These are phyloP conservation scores for Trichechus manatus DNA, from an alignment of 2,113 vertebrate species.

Conservation along the genomic window DNA sequence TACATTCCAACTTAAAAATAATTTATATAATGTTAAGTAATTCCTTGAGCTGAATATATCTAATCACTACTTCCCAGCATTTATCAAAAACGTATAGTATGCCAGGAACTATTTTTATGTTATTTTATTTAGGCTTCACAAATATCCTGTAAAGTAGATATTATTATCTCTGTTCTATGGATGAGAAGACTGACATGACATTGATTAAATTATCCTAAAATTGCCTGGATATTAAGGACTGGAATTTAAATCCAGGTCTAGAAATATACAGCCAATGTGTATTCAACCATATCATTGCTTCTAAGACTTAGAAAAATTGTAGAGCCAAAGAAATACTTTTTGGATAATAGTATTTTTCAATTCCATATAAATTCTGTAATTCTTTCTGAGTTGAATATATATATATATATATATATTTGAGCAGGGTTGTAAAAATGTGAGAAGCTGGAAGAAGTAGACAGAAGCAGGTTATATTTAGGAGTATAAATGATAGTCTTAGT, in stretches of 20 bases:
- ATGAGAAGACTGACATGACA: background rate
- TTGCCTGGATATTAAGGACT: background rate
- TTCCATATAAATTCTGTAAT: background rate
- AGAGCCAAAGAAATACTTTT: background rate
- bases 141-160: background rate
- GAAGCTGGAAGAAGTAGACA: background rate
- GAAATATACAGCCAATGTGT: background rate
- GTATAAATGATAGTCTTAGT: too few relatives aligned
- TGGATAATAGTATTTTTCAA: background rate
- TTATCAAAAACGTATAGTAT: background rate
- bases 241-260: background rate
- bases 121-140: background rate
- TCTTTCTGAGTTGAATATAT: background rate
- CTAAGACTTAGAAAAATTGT: constrained; percentile 9
- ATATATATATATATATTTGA: background rate
- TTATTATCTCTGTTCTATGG: background rate
- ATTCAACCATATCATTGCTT: background rate
- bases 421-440: background rate
- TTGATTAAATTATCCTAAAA: background rate
- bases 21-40: constrained; percentile 43
- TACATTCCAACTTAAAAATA: constrained; percentile 58
- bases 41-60: background rate
- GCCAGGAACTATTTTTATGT: background rate
- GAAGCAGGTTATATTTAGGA: background rate
- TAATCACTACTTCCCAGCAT: background rate